phyloP scores from a whole-genome alignment of 2,888 invertebrate genomes.

The Fragum sueziense region DNA sequence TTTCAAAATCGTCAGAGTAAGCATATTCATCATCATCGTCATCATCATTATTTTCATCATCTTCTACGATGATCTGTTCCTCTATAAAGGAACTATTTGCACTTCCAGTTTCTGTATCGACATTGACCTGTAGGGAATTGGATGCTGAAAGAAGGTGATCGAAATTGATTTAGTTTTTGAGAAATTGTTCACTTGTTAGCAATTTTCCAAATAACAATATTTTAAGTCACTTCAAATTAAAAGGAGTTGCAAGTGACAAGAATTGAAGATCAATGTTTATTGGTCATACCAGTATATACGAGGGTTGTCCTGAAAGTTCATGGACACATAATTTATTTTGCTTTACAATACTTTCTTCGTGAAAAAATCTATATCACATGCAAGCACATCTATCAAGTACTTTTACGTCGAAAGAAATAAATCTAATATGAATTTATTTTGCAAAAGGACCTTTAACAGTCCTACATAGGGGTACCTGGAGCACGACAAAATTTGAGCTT shows the following conservation, averaged over 20 bases:
- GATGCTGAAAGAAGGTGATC: neutral
- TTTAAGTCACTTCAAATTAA: neutral
- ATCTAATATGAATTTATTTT: too few relatives aligned
- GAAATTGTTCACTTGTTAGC: neutral
- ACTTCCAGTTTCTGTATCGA: neutral
- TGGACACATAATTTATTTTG: too few relatives aligned
- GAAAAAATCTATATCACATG: too few relatives aligned
- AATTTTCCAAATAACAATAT: neutral
- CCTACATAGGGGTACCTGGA: too few relatives aligned
- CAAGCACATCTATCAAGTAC: too few relatives aligned
- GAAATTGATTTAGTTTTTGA: neutral
- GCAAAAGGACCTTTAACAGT: too few relatives aligned
- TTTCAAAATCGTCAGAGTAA: constrained; percentile 66
- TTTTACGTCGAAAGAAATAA: too few relatives aligned
- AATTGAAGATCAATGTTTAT: too few relatives aligned
- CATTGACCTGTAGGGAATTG: neutral
- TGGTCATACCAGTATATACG: too few relatives aligned
- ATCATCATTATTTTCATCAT: constrained; percentile 33
- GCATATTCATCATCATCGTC: constrained; percentile 44
- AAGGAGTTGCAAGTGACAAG: neutral
- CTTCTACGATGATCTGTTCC: constrained; percentile 11
- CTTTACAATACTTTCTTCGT: too few relatives aligned
- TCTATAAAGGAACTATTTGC: constrained; percentile 11
- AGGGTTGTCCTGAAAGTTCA: too few relatives aligned
- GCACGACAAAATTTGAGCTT: too few relatives aligned